A percentile compares a stretch with the other conserved stretches of the same genome.
These are phyloP conservation scores for Sphenodon punctatus DNA, from an alignment of 2,797 vertebrate genomes.

Conservation along the genomic window DNA sequence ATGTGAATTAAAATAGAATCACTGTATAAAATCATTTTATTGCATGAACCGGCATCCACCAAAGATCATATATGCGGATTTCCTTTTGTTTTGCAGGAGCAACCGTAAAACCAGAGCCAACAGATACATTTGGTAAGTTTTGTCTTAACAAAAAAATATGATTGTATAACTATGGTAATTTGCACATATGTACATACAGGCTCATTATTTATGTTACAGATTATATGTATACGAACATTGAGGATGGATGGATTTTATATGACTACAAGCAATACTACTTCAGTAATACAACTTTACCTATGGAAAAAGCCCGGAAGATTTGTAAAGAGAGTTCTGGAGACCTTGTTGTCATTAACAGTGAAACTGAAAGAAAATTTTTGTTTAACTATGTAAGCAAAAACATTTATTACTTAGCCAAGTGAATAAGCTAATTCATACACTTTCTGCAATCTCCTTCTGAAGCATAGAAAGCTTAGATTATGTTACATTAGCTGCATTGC, in stretches of 20 bases:
- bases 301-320: slow-evolving; percentile 81
- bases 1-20: no score
- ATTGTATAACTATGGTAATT: background rate
- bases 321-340: slow-evolving; percentile 84
- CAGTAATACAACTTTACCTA: slow-evolving; percentile 73
- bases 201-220: background rate
- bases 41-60: no score
- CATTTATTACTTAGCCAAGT: no score
- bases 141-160: background rate
- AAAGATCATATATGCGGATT: no score
- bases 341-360: slow-evolving; percentile 79
- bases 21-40: no score
- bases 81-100: slow-evolving; percentile 75
- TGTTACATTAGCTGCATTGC: no score
- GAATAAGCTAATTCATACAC: no score
- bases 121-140: slow-evolving; percentile 68
- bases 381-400: slow-evolving; percentile 85
- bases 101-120: slow-evolving; percentile 73
- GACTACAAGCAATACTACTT: slow-evolving; percentile 86
- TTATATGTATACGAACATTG: slow-evolving; percentile 63
- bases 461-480: no score
- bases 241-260: slow-evolving; percentile 86
- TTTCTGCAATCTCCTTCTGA: no score
- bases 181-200: background rate
- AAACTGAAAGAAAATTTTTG: slow-evolving; percentile 84